Evolutionary conservation across 2,888 invertebrate genomes (phyloP).

Genomic region (Drosophila vallismaia): DNA sequence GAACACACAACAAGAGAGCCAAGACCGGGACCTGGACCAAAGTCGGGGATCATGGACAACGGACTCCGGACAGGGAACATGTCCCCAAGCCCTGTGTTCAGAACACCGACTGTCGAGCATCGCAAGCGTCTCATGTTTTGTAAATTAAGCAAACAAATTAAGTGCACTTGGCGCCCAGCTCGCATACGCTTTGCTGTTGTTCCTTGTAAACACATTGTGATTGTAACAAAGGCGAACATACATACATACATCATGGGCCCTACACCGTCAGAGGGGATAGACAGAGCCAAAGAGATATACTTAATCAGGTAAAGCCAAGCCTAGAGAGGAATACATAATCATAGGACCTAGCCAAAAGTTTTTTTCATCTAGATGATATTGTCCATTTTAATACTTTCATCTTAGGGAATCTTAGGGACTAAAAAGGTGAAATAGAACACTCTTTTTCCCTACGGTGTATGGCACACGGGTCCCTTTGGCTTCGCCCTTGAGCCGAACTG

Average conservation of each 20-base stretch:
- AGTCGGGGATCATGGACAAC: slow-evolving; percentile 3
- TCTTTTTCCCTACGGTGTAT: not conserved
- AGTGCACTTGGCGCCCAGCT: slow-evolving; percentile 75
- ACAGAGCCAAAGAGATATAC: not conserved
- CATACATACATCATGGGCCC: slow-evolving; percentile 71
- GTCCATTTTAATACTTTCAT: not conserved
- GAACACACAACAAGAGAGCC: slow-evolving; percentile 50
- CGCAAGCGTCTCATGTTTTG: slow-evolving; percentile 68
- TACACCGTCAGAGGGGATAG: slow-evolving; percentile 1
- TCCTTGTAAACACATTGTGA: slow-evolving; percentile 74
- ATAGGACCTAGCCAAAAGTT: not conserved
- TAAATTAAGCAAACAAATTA: slow-evolving; percentile 82
- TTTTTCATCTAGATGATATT: not conserved
- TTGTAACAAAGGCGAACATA: slow-evolving; percentile 67
- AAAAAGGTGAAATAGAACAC: not conserved
- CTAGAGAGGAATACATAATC: not conserved
- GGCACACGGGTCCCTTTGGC: slow-evolving; percentile 7
- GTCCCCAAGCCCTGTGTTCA: slow-evolving; percentile 25
- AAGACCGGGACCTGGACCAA: slow-evolving; percentile 4
- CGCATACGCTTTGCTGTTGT: slow-evolving; percentile 48
- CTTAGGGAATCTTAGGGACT: not conserved
- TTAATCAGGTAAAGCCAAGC: not conserved
- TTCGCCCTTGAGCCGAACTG: slow-evolving; percentile 62
- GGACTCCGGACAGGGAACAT: slow-evolving; percentile 15
- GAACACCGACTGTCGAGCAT: slow-evolving; percentile 6